Percentiles rank a stretch among this genome's conserved stretches.
These are phyloP conservation scores for Torymus auratus DNA, from an alignment of 2,888 invertebrate species.

Conservation along the genomic window DNA sequence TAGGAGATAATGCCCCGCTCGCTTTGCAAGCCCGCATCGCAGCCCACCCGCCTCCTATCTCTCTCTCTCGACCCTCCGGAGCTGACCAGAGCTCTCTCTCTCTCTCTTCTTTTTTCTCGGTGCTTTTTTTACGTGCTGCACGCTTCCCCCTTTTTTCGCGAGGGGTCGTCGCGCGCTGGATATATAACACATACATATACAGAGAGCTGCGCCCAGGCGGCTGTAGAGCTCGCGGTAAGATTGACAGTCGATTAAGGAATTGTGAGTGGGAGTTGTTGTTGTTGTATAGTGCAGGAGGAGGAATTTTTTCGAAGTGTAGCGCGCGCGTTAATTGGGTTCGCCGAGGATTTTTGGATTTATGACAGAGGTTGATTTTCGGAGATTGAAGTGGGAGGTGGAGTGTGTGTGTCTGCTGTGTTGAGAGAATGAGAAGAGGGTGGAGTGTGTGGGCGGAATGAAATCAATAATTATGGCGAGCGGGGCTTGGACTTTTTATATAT, in stretches of 20 bases:
- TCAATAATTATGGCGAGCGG: too few species aligned
- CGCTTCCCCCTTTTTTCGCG: constrained; percentile 37
- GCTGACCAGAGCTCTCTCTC: constrained; percentile 53
- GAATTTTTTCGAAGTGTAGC: too few species aligned
- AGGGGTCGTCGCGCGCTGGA: too few species aligned
- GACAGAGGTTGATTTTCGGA: too few species aligned
- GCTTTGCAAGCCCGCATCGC: constrained; percentile 60
- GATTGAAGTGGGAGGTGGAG: too few species aligned
- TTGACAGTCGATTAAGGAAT: constrained; percentile 52
- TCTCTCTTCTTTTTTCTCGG: constrained; percentile 37
- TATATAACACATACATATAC: constrained; percentile 9
- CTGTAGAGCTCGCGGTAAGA: constrained; percentile 20
- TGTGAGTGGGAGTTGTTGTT: background rate
- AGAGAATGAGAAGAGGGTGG: too few species aligned
- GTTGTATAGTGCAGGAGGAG: too few species aligned
- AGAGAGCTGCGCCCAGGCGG: background rate
- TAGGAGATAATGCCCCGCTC: constrained; percentile 68
- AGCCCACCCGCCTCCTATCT: constrained; percentile 43
- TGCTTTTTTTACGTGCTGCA: constrained; percentile 48
- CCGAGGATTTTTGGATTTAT: too few species aligned
- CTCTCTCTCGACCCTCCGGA: constrained; percentile 27
- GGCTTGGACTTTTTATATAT: too few species aligned
- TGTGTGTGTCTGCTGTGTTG: too few species aligned
- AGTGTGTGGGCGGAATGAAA: too few species aligned
- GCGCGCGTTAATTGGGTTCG: too few species aligned